These are phyloP conservation scores for Rotaria magnacalcarata DNA, from an alignment of 2,888 invertebrate genomes.

Conservation along the genomic window DNA sequence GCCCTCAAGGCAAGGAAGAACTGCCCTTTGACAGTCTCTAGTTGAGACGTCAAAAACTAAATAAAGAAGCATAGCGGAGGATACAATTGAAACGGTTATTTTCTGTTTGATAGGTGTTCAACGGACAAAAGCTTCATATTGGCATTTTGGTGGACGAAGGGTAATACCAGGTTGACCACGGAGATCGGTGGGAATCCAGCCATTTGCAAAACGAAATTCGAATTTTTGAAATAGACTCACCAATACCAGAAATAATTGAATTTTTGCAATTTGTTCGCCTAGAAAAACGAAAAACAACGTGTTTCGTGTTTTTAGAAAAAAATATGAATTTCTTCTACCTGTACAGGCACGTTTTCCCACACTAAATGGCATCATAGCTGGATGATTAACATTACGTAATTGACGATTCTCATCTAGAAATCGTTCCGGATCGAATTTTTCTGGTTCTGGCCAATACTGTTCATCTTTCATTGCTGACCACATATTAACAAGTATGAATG, in stretches of 20 bases:
- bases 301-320: background rate
- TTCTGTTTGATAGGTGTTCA: background rate
- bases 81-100: background rate
- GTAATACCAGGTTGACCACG: conserved; percentile 42
- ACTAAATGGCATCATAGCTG: conserved; percentile 46
- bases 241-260: conserved; percentile 43
- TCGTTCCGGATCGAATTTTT: conserved; percentile 38
- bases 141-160: conserved; percentile 38
- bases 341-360: conserved; percentile 45
- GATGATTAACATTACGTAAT: conserved; percentile 38
- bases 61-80: too few relatives aligned
- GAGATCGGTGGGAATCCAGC: conserved; percentile 26
- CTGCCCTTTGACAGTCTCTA: too few relatives aligned
- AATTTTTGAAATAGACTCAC: conserved; percentile 45
- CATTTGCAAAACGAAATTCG: conserved; percentile 41
- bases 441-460: conserved; percentile 41
- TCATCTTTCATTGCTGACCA: conserved; percentile 45
- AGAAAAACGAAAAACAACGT: background rate
- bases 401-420: conserved; percentile 40
- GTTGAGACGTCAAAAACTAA: too few relatives aligned
- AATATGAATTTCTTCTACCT: background rate
- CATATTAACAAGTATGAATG: conserved; percentile 45
- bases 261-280: conserved; percentile 42
- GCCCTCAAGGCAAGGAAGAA: too few relatives aligned
- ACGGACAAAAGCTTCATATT: background rate